Base-by-base conservation (phyloP, 2,113 vertebrate species). In the Aythya baeri region DNA sequence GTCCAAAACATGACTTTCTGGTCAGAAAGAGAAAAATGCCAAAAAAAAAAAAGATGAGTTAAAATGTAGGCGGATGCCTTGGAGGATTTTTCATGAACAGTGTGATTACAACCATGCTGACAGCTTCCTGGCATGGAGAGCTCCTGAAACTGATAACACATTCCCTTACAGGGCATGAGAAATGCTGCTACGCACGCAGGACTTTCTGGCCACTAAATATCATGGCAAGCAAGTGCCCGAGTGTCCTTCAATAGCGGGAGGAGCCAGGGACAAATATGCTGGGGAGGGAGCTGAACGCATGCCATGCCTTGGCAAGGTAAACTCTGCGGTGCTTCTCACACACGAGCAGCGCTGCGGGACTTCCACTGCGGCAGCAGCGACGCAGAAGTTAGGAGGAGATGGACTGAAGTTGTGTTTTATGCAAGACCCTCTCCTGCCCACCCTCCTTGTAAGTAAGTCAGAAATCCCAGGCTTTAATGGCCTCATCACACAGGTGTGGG, bases 51-150 rank as follows among this genome's bases (percentile, higher is more conserved):
- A 65, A 89, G 49, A 83, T 14, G 65, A 84, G 41, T 57, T 95
- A 38, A 90, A 77, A 68, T n/a, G 77, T 20, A 84, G 87, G 91
- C 54, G 3, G 84, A 32, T 88, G 87, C 79, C 87, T 90, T 1
- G 0, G 52, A 92, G 78, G 59, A 70, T 75, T 13, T 58, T 90
- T 84, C 70, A 36, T 14, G 73, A 76, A 38, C 85, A 74, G 38
- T 41, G 85, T 41, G 91, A 96, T 94, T 83, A 77, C 82, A 87
- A 29, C 75, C 1, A 4, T 50, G 83, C 83, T 97, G 95, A 96
- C 94, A 95, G 94, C 68, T 96, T 77, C 77, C 94, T 96, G 91
- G 95, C 92, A 82, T 0, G 0, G 49, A 57, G 70, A 84, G 57
- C 82, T 77, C 44, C 68, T 2, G 3, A 78, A 86, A 62, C 16